Evolutionary conservation across 2,888 invertebrate species (phyloP).

Genomic region (Volucella bombylans): DNA sequence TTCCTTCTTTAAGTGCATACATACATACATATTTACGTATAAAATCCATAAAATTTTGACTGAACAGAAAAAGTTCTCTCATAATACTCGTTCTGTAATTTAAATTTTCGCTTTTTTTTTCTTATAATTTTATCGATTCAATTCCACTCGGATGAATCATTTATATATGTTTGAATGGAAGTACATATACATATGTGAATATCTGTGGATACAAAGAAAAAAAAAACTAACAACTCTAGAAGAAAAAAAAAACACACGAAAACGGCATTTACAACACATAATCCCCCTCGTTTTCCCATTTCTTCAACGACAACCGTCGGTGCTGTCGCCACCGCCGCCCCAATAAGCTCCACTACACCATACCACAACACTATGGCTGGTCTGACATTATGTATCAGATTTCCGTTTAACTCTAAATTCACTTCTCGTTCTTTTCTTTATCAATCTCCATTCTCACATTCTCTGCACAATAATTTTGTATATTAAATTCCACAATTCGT

Average conservation of each 20-base stretch:
- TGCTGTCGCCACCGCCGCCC: background rate
- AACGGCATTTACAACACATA: conserved; percentile 64
- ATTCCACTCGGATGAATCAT: conserved; percentile 61
- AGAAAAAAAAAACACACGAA: conserved; percentile 42
- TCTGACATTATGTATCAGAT: conserved; percentile 71
- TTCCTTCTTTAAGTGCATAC: too few species aligned
- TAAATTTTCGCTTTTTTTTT: background rate
- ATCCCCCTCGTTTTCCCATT: conserved; percentile 56
- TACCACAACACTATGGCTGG: conserved; percentile 20
- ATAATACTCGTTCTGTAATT: conserved; percentile 11
- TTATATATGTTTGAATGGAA: background rate
- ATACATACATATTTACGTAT: too few species aligned
- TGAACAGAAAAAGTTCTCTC: background rate
- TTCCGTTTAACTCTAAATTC: conserved; percentile 71
- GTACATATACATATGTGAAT: background rate
- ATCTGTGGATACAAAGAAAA: background rate
- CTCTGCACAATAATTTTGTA: conserved; percentile 64
- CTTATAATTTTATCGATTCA: conserved; percentile 60
- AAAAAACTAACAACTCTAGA: conserved; percentile 30
- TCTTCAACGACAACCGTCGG: conserved; percentile 41
- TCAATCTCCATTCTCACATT: conserved; percentile 66
- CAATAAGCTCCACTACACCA: background rate
- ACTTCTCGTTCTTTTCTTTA: conserved; percentile 70
- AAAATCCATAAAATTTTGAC: too few species aligned
- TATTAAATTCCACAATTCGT: conserved; percentile 69